Percentiles rank a stretch among this genome's conserved stretches.
phyloP scores from a whole-genome alignment of 2,888 invertebrate genomes.

The Podotricha telesiphe region DNA sequence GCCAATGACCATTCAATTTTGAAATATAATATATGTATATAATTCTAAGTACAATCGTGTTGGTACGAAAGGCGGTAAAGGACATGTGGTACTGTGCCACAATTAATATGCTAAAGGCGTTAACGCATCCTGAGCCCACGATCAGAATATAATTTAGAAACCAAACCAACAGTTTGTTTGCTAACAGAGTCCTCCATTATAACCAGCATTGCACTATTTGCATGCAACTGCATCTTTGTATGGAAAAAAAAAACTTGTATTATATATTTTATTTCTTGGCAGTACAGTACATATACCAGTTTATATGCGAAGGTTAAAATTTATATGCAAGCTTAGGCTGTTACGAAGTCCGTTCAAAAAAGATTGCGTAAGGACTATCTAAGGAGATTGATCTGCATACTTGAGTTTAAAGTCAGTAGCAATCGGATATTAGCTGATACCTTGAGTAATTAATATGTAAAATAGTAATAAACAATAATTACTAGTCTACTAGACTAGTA shows the following conservation, averaged over 20 bases:
- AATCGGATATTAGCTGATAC: conserved; percentile 26
- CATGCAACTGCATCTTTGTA: conserved; percentile 32
- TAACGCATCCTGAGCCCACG: conserved; percentile 60
- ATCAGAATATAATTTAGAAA: conserved; percentile 55
- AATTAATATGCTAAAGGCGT: conserved; percentile 60
- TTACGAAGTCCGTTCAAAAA: conserved; percentile 45
- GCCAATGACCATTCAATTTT: conserved; percentile 44
- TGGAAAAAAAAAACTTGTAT: conserved; percentile 15
- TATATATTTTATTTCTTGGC: conserved; percentile 27
- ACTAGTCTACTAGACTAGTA: no score
- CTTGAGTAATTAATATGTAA: conserved; percentile 8
- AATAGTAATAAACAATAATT: background rate
- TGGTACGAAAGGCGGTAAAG: conserved; percentile 48
- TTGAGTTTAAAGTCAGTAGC: conserved; percentile 12
- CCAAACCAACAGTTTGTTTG: conserved; percentile 41
- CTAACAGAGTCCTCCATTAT: conserved; percentile 47
- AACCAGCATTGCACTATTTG: conserved; percentile 57
- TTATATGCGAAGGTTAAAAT: conserved; percentile 52
- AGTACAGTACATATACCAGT: background rate
- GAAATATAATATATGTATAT: conserved; percentile 43
- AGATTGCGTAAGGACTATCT: conserved; percentile 37
- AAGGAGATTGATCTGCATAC: conserved; percentile 32
- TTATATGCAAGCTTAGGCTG: conserved; percentile 52
- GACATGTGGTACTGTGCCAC: conserved; percentile 58
- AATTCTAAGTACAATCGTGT: conserved; percentile 47